Percentiles rank a stretch among this genome's conserved stretches.
Conservation (phyloP, 1,140 invertebrate genomes). For the Periplaneta americana region DNA sequence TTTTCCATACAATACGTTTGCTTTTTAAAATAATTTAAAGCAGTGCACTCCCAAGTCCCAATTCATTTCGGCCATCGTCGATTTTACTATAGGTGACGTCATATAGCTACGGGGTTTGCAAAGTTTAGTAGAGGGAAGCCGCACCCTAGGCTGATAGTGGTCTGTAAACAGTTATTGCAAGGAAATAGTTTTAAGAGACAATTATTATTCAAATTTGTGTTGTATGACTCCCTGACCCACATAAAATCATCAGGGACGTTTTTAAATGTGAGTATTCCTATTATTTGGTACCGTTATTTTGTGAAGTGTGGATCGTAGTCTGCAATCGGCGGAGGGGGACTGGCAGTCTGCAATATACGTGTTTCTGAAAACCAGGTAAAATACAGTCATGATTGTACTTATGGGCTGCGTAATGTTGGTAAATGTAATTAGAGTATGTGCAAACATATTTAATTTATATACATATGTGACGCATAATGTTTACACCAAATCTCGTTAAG, state of each 20-base stretch:
- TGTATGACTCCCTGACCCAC: conserved; percentile 24
- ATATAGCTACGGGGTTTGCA: conserved; percentile 27
- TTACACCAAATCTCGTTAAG: background rate
- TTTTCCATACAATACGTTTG: too few species aligned
- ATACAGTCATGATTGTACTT: background rate
- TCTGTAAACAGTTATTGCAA: conserved; percentile 17
- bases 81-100: conserved; percentile 23
- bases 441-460: background rate
- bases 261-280: conserved; percentile 24
- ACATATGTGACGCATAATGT: background rate
- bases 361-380: conserved; percentile 1
- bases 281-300: conserved; percentile 4
- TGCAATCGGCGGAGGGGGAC: background rate
- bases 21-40: too few species aligned
- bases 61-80: conserved; percentile 13
- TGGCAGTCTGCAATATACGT: conserved; percentile 3
- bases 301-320: background rate
- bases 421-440: background rate
- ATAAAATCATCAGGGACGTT: conserved; percentile 10
- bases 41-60: background rate
- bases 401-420: background rate
- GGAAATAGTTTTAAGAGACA: conserved; percentile 13
- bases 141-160: conserved; percentile 26
- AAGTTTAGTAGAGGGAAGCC: conserved; percentile 29
- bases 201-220: conserved; percentile 17